Percentiles rank a stretch among this genome's conserved stretches.
These are phyloP conservation scores for Drosophila yakuba DNA, from an alignment of 1,140 invertebrate genomes.

Conservation along the genomic window DNA sequence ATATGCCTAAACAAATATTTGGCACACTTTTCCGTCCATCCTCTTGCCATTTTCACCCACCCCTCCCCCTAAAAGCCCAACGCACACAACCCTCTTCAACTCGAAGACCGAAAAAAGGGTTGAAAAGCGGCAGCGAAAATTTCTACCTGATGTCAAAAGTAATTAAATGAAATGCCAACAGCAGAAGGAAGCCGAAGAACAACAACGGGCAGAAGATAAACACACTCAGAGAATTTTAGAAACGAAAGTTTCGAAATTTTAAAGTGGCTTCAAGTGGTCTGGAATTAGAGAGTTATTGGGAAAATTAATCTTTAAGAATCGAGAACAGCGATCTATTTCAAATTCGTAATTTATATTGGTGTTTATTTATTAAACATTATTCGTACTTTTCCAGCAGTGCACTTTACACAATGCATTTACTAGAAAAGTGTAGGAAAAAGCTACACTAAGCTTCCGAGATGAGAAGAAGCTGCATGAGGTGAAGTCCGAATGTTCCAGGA, in stretches of 20 bases:
- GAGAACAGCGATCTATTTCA: too few species aligned
- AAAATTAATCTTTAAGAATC: too few species aligned
- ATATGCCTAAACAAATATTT: conserved; percentile 78
- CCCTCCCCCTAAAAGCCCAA: background rate
- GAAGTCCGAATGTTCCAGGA: background rate
- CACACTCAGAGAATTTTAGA: background rate
- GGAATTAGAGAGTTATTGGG: too few species aligned
- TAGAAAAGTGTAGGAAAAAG: conserved; percentile 8
- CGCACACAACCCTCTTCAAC: conserved; percentile 25
- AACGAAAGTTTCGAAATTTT: background rate
- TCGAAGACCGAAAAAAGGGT: conserved; percentile 30
- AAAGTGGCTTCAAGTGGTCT: too few species aligned
- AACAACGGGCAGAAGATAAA: conserved; percentile 17
- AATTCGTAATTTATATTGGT: too few species aligned
- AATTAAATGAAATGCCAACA: conserved; percentile 77
- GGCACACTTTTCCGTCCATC: conserved; percentile 61
- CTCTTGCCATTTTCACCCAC: background rate
- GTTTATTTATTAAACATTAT: background rate
- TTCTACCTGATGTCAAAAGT: conserved; percentile 78
- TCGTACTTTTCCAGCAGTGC: background rate
- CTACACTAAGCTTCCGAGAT: conserved; percentile 1
- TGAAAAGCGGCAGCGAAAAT: conserved; percentile 55
- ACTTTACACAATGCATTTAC: background rate
- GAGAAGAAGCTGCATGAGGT: background rate
- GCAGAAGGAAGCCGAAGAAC: conserved; percentile 36